Conservation (phyloP, 2,797 vertebrate species). For the Lacerta agilis region DNA sequence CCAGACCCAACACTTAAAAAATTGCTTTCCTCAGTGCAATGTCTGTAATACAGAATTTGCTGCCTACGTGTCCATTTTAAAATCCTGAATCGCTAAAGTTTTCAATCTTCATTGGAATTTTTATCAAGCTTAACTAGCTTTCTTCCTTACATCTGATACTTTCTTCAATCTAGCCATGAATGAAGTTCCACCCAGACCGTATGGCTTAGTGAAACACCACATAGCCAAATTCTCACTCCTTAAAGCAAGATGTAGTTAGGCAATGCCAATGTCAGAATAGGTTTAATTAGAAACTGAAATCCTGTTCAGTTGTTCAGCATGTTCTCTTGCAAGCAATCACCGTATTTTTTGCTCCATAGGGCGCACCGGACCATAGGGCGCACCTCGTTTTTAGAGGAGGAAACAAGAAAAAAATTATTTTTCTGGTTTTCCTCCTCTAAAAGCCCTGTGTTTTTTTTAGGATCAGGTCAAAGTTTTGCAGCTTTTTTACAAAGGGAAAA, state of each 20-base stretch:
- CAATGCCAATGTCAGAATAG: too few relatives aligned
- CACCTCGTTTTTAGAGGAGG: too few relatives aligned
- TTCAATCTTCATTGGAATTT: conserved; percentile 52
- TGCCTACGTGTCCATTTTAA: conserved; percentile 37
- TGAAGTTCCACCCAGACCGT: conserved; percentile 40
- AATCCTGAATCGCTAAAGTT: conserved; percentile 40
- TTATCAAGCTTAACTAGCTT: conserved; percentile 30
- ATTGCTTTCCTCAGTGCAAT: conserved; percentile 51
- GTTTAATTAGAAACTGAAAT: too few relatives aligned
- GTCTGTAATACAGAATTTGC: conserved; percentile 54
- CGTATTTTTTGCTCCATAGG: too few relatives aligned
- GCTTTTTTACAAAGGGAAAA: too few relatives aligned
- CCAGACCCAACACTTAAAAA: conserved; percentile 48
- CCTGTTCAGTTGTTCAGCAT: too few relatives aligned
- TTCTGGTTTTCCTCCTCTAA: too few relatives aligned
- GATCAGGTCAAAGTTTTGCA: too few relatives aligned
- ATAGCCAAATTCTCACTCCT: background rate
- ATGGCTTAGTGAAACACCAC: conserved; percentile 13
- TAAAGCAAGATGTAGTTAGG: background rate
- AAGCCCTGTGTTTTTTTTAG: too few relatives aligned
- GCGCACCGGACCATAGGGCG: too few relatives aligned
- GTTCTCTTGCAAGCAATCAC: too few relatives aligned
- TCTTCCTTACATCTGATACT: conserved; percentile 45
- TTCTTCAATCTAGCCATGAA: conserved; percentile 46
- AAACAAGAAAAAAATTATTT: too few relatives aligned